Conservation (phyloP, 2,113 vertebrate species). For the Motacilla alba region DNA sequence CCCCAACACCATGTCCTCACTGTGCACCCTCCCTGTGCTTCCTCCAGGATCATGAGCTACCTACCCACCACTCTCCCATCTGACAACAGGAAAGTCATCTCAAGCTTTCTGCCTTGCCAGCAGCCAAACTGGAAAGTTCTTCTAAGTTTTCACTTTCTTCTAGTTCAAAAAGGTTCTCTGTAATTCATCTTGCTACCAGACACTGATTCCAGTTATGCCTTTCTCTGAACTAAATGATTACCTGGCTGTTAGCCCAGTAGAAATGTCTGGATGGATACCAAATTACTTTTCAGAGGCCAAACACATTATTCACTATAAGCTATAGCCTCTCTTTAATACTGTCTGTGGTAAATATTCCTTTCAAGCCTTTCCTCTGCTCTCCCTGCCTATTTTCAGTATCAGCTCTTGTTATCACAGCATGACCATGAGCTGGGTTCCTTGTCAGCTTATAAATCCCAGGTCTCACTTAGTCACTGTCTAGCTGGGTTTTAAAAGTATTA, state of each 20-base stretch:
- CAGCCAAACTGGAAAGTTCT: background rate
- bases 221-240: slow-evolving; percentile 4
- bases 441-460: background rate
- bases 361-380: background rate
- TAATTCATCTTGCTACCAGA: background rate
- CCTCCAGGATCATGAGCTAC: background rate
- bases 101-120: background rate
- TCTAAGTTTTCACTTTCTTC: background rate
- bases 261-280: slow-evolving; percentile 14
- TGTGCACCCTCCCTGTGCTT: background rate
- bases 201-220: background rate
- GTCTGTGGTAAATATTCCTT: background rate
- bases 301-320: background rate
- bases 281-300: slow-evolving; percentile 39
- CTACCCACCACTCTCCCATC: background rate
- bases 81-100: background rate
- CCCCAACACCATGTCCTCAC: accelerated
- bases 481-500: background rate
- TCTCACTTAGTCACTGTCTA: background rate
- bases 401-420: background rate
- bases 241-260: background rate
- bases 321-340: background rate
- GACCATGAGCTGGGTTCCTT: background rate
- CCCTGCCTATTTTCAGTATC: background rate
- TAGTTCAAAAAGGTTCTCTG: background rate